Evolutionary conservation across 2,797 vertebrate genomes (phyloP).

Genomic region (Limnodromus scolopaceus): DNA sequence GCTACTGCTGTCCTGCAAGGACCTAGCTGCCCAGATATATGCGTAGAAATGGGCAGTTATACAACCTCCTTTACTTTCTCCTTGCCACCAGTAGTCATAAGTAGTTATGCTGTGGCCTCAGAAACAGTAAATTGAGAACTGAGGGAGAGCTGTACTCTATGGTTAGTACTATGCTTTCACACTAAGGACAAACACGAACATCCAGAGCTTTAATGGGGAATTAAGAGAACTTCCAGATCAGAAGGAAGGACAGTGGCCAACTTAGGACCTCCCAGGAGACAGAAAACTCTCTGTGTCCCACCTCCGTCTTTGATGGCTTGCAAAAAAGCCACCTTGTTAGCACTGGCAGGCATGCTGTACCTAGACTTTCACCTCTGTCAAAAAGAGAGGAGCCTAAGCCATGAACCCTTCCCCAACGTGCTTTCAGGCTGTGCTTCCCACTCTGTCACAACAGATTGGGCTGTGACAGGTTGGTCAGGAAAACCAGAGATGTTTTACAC

Average conservation of each 20-base stretch:
- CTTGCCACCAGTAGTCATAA: not conserved
- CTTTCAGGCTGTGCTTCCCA: not conserved
- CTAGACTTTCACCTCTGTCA: conserved; percentile 38
- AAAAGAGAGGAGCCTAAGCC: not conserved
- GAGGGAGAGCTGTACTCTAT: accelerated
- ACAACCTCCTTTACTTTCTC: not conserved
- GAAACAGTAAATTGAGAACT: not conserved
- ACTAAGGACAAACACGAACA: not conserved
- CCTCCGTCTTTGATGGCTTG: not conserved
- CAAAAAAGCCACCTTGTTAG: not conserved
- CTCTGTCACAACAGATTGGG: conserved; percentile 32
- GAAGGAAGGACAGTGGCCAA: not conserved
- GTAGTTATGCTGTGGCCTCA: not conserved
- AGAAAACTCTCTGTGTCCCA: not conserved
- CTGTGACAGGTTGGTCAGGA: conserved; percentile 10
- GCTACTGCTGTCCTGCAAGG: accelerated
- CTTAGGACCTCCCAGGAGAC: not conserved
- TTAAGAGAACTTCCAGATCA: not conserved
- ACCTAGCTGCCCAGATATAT: no score
- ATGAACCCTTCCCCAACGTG: not conserved
- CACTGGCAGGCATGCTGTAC: not conserved
- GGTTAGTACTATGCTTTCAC: not conserved
- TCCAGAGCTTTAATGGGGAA: not conserved
- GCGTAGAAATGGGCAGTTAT: accelerated
- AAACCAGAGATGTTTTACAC: conserved; percentile 21